Evolutionary conservation across 2,113 vertebrate species (phyloP), one percentile per base, ranked within the genome.

Genomic region (Platycercus adscitus): DNA sequence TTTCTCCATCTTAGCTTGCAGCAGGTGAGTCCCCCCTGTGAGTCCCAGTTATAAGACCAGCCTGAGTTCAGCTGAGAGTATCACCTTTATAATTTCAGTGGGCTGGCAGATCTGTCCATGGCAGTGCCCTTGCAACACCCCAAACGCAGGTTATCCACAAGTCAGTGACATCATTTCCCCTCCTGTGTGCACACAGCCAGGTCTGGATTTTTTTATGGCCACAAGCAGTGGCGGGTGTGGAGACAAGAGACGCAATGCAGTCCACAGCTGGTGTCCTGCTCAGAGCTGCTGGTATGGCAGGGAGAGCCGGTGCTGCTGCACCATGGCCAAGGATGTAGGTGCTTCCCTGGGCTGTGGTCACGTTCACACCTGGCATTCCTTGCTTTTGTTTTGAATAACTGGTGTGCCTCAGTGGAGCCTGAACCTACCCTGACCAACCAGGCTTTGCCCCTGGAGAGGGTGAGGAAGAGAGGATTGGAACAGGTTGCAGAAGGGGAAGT

Each of bases 241-340:
- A 44, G 46, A 21, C 2, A 2, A 55, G 47, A 11, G 41, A 13
- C 0, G 0, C 69, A 31, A 0, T 0, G 1, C 2, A 1, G 33
- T 11, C 44, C 29, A 7, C 15, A 55, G 70, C 35, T 1, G 4
- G 16, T 44, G 69, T 43, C 7, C 5, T 2, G 7, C 82, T 31
- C 0, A 0, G 53, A 31, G 60, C 66, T 58, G 72, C 53, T 35
- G 53, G 24, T 16, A 1, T 4, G 46, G 56, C 3, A 2, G 31
- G 39, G 8, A 17, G 35, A 39, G 82, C 43, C 0, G 0, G 17
- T 52, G 53, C 28, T 6, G 13, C 71, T 5, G 1, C 20, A 31
- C 18, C 3, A 0, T 1, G 7, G 31, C 71, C 0, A 3, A 33
- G 41, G 46, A 9, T 23, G 35, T 31, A 28, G 64, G 52, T 25